Evolutionary conservation across 2,888 invertebrate genomes (phyloP).

Genomic region (Strigamia maritima): DNA sequence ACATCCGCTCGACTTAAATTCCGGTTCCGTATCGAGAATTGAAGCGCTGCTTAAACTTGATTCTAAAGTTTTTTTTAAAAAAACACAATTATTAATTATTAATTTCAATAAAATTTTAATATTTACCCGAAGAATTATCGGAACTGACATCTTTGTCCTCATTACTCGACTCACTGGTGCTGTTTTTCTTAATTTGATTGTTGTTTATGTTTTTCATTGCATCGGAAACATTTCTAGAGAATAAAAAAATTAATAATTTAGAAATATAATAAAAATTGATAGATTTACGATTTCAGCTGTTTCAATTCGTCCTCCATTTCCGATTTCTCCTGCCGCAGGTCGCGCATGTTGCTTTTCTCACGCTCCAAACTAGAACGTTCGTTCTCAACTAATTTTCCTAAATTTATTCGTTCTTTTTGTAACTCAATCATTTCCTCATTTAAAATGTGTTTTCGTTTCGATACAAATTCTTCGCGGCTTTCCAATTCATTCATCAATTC

Average conservation of each 20-base stretch:
- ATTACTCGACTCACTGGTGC: neutral
- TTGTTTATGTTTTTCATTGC: neutral
- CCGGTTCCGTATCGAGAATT: too few species aligned
- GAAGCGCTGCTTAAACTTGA: too few species aligned
- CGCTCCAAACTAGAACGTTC: neutral
- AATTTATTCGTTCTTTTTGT: neutral
- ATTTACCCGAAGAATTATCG: neutral
- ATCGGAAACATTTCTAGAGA: too few species aligned
- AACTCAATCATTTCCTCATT: neutral
- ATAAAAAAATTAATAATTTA: too few species aligned
- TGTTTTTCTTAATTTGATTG: neutral
- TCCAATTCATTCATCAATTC: neutral
- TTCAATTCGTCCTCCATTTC: neutral
- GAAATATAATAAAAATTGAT: too few species aligned
- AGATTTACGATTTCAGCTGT: too few species aligned
- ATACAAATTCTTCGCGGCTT: neutral
- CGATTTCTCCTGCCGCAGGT: neutral
- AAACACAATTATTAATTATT: neutral
- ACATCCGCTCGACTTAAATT: too few species aligned
- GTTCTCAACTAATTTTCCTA: neutral
- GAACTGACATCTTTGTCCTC: neutral
- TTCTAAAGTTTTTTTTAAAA: too few species aligned
- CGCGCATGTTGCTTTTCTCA: neutral
- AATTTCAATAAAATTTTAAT: neutral
- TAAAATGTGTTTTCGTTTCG: neutral